Conservation (phyloP, 2,113 vertebrate species). For the Syrrhaptes paradoxus region DNA sequence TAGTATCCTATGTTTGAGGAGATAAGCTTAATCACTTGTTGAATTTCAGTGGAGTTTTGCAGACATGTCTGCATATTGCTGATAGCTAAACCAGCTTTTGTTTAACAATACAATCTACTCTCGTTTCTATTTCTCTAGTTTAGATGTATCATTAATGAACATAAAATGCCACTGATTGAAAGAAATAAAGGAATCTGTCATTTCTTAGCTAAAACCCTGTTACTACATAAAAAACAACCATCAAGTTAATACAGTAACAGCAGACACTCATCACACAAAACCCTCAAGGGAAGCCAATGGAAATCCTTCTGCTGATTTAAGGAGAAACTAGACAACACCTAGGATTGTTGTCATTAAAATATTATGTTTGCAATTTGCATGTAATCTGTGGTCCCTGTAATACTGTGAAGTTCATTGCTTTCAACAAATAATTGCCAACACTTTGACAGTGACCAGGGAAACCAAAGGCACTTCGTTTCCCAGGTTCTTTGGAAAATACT, state of each 20-base stretch:
- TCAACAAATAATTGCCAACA: not conserved
- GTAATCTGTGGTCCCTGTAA: not conserved
- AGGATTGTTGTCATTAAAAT: not conserved
- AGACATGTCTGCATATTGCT: not conserved
- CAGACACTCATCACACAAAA: not conserved
- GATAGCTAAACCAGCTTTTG: not conserved
- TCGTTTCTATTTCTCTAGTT: not conserved
- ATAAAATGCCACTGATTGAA: not conserved
- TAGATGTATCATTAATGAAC: not conserved
- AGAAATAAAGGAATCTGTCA: not conserved
- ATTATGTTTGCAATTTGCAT: not conserved
- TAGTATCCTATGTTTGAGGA: slow-evolving; percentile 4
- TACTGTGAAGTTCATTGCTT: not conserved
- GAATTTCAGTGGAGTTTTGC: slow-evolving; percentile 52
- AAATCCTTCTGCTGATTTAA: not conserved
- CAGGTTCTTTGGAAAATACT: not conserved
- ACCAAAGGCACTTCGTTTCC: not conserved
- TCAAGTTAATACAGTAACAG: not conserved
- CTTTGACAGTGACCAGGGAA: not conserved
- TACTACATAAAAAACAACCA: not conserved
- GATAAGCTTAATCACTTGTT: slow-evolving; percentile 39
- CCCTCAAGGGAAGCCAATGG: not conserved
- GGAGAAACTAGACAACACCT: not conserved
- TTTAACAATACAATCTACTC: not conserved
- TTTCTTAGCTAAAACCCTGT: not conserved